A percentile compares a stretch with the other conserved stretches of the same genome.
Conservation (phyloP, 2,113 vertebrate species). For the Brachyistius frenatus region DNA sequence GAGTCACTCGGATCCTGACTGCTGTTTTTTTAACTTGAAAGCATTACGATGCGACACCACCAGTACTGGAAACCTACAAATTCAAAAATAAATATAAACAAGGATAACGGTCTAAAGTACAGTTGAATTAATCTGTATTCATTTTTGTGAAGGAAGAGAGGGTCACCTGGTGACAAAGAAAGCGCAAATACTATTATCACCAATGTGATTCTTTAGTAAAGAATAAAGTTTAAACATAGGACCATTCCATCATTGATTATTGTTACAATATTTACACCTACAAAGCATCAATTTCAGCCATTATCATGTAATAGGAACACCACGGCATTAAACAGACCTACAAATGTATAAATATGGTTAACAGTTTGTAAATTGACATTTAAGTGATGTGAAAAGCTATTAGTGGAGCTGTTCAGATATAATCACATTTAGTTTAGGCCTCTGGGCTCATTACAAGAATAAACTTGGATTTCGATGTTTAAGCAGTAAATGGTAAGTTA, state of each 20-base stretch:
- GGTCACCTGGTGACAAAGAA: too few species aligned
- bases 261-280: too few species aligned
- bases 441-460: not conserved
- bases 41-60: not conserved
- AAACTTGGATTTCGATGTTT: constrained; percentile 5
- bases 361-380: not conserved
- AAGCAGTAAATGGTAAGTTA: constrained; percentile 5
- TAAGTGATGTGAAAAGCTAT: not conserved
- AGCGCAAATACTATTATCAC: too few species aligned
- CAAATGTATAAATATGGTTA: not conserved
- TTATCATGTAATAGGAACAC: too few species aligned
- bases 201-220: too few species aligned
- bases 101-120: not conserved
- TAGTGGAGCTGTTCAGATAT: not conserved
- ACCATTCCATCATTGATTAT: too few species aligned
- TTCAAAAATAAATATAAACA: not conserved
- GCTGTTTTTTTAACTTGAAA: not conserved
- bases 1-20: not conserved
- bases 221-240: too few species aligned
- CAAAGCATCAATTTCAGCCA: too few species aligned
- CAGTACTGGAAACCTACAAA: not conserved
- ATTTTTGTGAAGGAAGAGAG: too few species aligned
- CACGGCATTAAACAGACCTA: not conserved
- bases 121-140: not conserved
- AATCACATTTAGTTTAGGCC: not conserved